Evolutionary conservation across 2,888 invertebrate species (phyloP).

Genomic region (Yponomeuta plumbellus): DNA sequence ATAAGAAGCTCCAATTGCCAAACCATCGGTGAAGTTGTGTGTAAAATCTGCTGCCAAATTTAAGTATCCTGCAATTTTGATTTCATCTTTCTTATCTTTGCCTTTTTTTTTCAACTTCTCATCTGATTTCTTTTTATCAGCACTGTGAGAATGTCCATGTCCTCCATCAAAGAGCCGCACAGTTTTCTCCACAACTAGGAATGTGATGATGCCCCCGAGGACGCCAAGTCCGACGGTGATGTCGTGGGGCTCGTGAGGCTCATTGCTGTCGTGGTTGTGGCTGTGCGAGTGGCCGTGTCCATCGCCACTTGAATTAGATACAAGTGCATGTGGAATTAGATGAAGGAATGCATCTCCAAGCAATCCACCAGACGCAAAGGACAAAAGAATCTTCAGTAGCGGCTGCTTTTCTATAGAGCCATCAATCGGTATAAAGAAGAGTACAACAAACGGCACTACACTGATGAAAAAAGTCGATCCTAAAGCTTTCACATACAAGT

Average conservation of each 20-base stretch:
- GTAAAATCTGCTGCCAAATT: slow-evolving; percentile 99
- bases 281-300: slow-evolving; percentile 72
- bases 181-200: slow-evolving; percentile 94
- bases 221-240: slow-evolving; percentile 97
- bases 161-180: slow-evolving; percentile 92
- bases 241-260: slow-evolving; percentile 79
- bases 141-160: slow-evolving; percentile 84
- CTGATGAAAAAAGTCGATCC: slow-evolving; percentile 95
- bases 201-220: slow-evolving; percentile 93
- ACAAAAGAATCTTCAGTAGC: slow-evolving; percentile 90
- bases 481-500: slow-evolving; percentile 88
- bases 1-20: slow-evolving; percentile 98
- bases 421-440: slow-evolving; percentile 95
- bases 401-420: slow-evolving; percentile 89
- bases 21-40: slow-evolving; percentile 99
- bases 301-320: slow-evolving; percentile 44
- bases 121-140: slow-evolving; percentile 59
- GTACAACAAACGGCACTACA: slow-evolving; percentile 93
- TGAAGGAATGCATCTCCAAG: slow-evolving; percentile 99
- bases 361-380: slow-evolving; percentile 96
- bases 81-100: slow-evolving; percentile 62
- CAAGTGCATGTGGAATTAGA: slow-evolving; percentile 96
- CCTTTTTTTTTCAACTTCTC: slow-evolving; percentile 55
- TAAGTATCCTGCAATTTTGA: slow-evolving; percentile 85
- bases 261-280: slow-evolving; percentile 68